A percentile compares a stretch with the other conserved stretches of the same genome.
phyloP scores from a whole-genome alignment of 2,113 vertebrate species.

The Gasterosteus nipponicus region DNA sequence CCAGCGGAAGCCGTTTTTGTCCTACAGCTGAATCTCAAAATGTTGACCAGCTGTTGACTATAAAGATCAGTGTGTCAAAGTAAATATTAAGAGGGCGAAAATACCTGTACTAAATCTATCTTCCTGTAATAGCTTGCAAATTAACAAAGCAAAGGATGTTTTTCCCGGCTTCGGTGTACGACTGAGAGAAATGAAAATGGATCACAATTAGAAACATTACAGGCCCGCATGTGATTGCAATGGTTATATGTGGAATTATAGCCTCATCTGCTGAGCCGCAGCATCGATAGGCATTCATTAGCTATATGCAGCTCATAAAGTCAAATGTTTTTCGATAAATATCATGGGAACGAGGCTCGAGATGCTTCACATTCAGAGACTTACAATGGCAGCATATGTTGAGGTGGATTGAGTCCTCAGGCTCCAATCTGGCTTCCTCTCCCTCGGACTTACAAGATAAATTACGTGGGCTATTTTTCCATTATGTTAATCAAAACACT shows the following conservation, averaged over 20 bases:
- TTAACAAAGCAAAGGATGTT: slow-evolving; percentile 22
- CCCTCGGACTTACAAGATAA: slow-evolving; percentile 82
- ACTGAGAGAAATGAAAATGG: slow-evolving; percentile 50
- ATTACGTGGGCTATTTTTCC: slow-evolving; percentile 81
- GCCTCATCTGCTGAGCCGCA: slow-evolving; percentile 68
- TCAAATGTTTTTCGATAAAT: slow-evolving; percentile 84
- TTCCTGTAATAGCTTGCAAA: background rate
- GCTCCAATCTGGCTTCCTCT: slow-evolving; percentile 82
- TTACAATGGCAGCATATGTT: slow-evolving; percentile 79
- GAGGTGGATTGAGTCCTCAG: slow-evolving; percentile 86
- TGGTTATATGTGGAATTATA: slow-evolving; percentile 76
- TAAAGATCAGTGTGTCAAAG: background rate
- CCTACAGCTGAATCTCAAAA: slow-evolving; percentile 20
- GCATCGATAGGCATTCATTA: slow-evolving; percentile 76
- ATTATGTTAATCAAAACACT: slow-evolving; percentile 85
- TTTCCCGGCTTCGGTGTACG: slow-evolving; percentile 20
- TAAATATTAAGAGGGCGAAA: slow-evolving; percentile 17
- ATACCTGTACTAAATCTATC: background rate
- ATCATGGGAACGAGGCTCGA: slow-evolving; percentile 77
- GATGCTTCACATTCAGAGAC: slow-evolving; percentile 71
- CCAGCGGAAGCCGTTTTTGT: slow-evolving; percentile 11
- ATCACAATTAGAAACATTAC: slow-evolving; percentile 61
- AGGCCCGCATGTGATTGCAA: slow-evolving; percentile 51
- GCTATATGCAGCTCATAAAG: slow-evolving; percentile 80
- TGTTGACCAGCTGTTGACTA: slow-evolving; percentile 14